Percentiles rank a stretch among this genome's conserved stretches.
phyloP scores from a whole-genome alignment of 1,140 invertebrate species.

The Maniola jurtina region DNA sequence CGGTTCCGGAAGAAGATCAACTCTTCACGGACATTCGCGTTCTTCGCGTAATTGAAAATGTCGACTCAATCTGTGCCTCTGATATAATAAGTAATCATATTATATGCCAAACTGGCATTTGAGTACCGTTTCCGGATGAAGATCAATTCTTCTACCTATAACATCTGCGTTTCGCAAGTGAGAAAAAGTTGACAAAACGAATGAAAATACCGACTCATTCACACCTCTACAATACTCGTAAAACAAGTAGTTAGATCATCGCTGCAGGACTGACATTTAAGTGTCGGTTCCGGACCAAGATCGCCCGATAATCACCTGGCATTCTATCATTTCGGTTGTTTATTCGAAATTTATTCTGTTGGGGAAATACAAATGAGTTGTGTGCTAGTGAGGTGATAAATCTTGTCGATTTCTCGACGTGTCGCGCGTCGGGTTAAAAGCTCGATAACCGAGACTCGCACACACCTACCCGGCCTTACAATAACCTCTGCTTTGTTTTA shows the following conservation, averaged over 20 bases:
- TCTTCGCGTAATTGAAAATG: conserved; percentile 7
- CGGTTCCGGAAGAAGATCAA: conserved; percentile 19
- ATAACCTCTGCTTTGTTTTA: conserved; percentile 75
- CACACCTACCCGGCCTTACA: conserved; percentile 74
- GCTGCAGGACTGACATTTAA: conserved; percentile 22
- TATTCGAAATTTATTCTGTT: conserved; percentile 64
- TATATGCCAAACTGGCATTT: conserved; percentile 16
- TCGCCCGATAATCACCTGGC: conserved; percentile 30
- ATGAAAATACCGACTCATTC: conserved; percentile 21
- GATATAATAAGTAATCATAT: conserved; percentile 6
- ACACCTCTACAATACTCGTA: neutral
- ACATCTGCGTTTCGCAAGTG: neutral
- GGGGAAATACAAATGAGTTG: conserved; percentile 72
- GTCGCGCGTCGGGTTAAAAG: conserved; percentile 77
- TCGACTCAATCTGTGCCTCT: too few relatives aligned
- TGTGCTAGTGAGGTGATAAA: conserved; percentile 75
- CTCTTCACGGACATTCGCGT: conserved; percentile 33
- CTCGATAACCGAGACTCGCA: conserved; percentile 74
- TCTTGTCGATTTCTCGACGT: conserved; percentile 71
- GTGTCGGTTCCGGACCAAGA: conserved; percentile 37
- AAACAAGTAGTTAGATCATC: conserved; percentile 14
- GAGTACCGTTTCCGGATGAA: conserved; percentile 33
- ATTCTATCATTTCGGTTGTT: conserved; percentile 61
- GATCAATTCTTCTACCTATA: conserved; percentile 20
- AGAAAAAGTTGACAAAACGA: conserved; percentile 34